Evolutionary conservation across 2,113 vertebrate genomes (phyloP).

Genomic region (Rhinogobius similis): DNA sequence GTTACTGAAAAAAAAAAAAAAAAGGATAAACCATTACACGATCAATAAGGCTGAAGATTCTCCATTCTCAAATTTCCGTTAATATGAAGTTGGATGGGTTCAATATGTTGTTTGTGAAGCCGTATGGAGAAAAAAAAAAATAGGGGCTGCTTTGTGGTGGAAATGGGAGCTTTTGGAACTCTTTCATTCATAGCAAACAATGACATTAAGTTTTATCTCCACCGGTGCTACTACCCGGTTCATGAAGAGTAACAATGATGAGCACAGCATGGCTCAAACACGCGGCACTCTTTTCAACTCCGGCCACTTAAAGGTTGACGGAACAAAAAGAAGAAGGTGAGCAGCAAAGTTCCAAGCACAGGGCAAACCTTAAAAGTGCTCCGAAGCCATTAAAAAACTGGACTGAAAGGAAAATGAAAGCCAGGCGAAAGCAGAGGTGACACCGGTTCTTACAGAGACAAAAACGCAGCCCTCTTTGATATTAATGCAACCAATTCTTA

Average conservation of each 20-base stretch:
- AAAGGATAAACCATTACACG: not conserved
- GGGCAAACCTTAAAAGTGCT: not conserved
- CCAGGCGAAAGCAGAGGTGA: not conserved
- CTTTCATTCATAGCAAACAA: conserved; percentile 19
- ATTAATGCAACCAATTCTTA: not conserved
- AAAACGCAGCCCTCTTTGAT: not conserved
- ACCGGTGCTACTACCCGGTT: not conserved
- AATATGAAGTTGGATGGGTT: too few species aligned
- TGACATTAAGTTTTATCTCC: conserved; percentile 16
- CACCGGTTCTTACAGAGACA: not conserved
- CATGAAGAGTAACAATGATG: conserved; percentile 23
- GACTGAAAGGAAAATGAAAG: conserved; percentile 13
- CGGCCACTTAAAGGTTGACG: conserved; percentile 10
- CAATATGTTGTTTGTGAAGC: not conserved
- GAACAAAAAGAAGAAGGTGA: not conserved
- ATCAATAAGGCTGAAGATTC: not conserved
- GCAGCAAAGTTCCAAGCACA: not conserved
- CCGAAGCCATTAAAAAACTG: conserved; percentile 2
- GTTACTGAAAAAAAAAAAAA: not conserved
- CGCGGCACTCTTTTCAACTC: conserved; percentile 8
- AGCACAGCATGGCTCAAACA: conserved; percentile 10
- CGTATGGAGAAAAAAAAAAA: too few species aligned
- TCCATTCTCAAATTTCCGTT: not conserved
- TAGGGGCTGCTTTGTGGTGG: conserved; percentile 26
- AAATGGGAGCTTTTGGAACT: conserved; percentile 9